Evolutionary conservation across 2,113 vertebrate species (phyloP), one percentile per base, ranked within the genome.

Genomic region (Carollia perspicillata): DNA sequence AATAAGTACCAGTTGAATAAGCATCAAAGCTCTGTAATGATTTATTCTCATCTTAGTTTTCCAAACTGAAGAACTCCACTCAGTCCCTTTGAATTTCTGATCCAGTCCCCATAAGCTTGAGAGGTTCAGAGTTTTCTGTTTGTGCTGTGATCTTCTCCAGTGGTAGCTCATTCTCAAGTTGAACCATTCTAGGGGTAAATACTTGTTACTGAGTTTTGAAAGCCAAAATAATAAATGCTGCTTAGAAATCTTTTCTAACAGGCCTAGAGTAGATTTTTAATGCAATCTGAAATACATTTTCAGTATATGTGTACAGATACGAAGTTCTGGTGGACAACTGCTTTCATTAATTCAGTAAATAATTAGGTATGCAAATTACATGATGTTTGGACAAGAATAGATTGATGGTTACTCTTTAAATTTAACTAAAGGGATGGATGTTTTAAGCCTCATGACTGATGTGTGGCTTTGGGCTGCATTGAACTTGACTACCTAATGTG

Each of bases 181-280:
- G 53, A 47, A 78, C 77, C 77, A 23, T 93, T 75, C 78, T 49
- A 93, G 42, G 37, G 55, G 10, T 55, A 93, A 94, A 81, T 94
- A 90, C 60, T 94, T 65, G 49, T 74, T 90, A 72, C 91, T 91
- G 40, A 65, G 51, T 87, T 95, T 94, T 75, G 72, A 93, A 94
- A 93, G 71, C 28, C 30, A 93, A 71, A 94, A 92, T 81, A 90
- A 80, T 42, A 93, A 78, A 49, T 94, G 68, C 66, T 93, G 7
- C 37, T 71, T 91, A 85, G 60, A 53, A 81, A 78, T 83, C 58
- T 58, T 94, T 95, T 78, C 40, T 84, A 81, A 72, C 9, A 74
- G 33, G 23, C 37, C 63, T 68, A 37, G 65, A 90, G 87, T 20
- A 90, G 69, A 95, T 23, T 92, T 95, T 85, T 53, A 84, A 75